Evolutionary conservation across 2,113 vertebrate genomes (phyloP).

Genomic region (Mobula hypostoma): DNA sequence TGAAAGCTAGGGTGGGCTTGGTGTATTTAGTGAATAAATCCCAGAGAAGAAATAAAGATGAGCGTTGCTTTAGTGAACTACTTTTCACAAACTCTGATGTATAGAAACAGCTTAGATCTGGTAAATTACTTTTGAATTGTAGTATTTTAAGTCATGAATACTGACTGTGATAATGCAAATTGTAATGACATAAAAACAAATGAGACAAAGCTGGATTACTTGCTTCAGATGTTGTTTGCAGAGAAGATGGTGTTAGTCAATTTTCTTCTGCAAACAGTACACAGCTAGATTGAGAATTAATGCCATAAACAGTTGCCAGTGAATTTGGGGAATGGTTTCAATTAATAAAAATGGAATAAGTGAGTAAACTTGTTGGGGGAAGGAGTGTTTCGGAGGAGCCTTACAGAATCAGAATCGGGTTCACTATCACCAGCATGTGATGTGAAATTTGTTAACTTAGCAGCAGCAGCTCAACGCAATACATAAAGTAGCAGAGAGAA

Average conservation of each 20-base stretch:
- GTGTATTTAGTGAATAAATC: background rate
- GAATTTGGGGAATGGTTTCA: background rate
- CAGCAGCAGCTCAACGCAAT: no score
- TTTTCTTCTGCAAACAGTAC: background rate
- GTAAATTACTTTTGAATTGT: background rate
- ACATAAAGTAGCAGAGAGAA: no score
- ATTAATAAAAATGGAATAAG: background rate
- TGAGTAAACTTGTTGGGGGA: background rate
- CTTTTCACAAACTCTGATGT: background rate
- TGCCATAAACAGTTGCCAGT: background rate
- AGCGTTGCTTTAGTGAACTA: background rate
- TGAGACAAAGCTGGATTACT: background rate
- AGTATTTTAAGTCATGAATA: background rate
- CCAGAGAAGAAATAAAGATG: background rate
- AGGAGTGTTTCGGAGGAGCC: background rate
- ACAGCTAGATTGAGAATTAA: background rate
- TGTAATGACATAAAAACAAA: no score
- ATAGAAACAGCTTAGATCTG: background rate
- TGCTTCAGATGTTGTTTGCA: background rate
- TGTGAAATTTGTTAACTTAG: no score
- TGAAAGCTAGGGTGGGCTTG: background rate
- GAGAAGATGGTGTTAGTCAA: background rate
- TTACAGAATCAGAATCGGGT: no score
- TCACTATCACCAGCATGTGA: no score
- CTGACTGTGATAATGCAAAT: background rate